A percentile compares a stretch with the other conserved stretches of the same genome.
These are phyloP conservation scores for Alloplasta piceator DNA, from an alignment of 2,888 invertebrate species.

Conservation along the genomic window DNA sequence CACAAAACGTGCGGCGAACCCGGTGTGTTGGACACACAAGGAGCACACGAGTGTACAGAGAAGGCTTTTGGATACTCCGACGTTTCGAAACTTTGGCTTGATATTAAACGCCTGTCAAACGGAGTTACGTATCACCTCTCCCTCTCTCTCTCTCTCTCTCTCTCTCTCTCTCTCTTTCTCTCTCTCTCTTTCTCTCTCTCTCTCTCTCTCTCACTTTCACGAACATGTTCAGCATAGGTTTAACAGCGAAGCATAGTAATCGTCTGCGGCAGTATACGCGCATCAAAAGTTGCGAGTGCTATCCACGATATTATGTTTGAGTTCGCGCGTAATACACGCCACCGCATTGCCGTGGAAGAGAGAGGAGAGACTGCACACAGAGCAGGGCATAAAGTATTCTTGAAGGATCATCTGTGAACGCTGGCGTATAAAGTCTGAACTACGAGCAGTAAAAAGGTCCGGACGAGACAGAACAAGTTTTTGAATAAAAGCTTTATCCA, in stretches of 20 bases:
- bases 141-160: slow-evolving; percentile 16
- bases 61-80: slow-evolving; percentile 44
- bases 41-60: slow-evolving; percentile 15
- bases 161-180: slow-evolving; percentile 15
- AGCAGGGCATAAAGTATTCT: slow-evolving; percentile 5
- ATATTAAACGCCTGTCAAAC: slow-evolving; percentile 80
- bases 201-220: neutral
- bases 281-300: slow-evolving; percentile 77
- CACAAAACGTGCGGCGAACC: too few species aligned
- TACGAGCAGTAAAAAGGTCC: slow-evolving; percentile 4
- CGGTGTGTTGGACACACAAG: too few species aligned
- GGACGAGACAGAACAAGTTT: slow-evolving; percentile 17
- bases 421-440: neutral
- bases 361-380: slow-evolving; percentile 29
- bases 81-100: slow-evolving; percentile 75
- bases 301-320: slow-evolving; percentile 82
- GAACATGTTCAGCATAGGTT: slow-evolving; percentile 21
- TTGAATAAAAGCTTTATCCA: neutral
- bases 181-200: slow-evolving; percentile 30
- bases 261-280: neutral
- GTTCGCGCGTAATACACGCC: slow-evolving; percentile 79
- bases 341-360: slow-evolving; percentile 10
- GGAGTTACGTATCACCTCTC: slow-evolving; percentile 70
- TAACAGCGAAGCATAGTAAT: neutral
- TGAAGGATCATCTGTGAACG: slow-evolving; percentile 1